phyloP scores from a whole-genome alignment of 2,113 vertebrate genomes.

The Cheilinus undulatus region DNA sequence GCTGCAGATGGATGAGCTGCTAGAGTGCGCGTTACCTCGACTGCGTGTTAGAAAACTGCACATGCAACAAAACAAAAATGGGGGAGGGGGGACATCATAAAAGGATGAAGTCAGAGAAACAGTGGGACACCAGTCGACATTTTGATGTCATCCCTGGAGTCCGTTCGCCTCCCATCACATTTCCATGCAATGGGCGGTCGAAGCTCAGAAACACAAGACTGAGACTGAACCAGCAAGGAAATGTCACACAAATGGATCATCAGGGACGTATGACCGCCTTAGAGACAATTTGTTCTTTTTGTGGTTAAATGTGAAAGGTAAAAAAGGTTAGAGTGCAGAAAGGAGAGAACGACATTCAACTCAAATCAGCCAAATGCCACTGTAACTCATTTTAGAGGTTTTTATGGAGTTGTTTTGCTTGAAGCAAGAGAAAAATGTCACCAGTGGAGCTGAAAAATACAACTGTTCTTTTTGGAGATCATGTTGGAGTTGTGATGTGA shows the following conservation, averaged over 20 bases:
- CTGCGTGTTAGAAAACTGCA: conserved; percentile 98
- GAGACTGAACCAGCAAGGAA: conserved; percentile 22
- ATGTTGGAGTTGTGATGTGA: background rate
- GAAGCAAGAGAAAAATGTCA: background rate
- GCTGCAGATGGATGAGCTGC: conserved; percentile 97
- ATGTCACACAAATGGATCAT: conserved; percentile 7
- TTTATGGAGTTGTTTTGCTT: background rate
- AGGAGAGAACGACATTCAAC: background rate
- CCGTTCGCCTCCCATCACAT: conserved; percentile 18
- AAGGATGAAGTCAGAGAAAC: conserved; percentile 65
- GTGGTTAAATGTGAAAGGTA: background rate
- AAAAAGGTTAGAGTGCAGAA: background rate
- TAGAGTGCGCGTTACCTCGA: conserved; percentile 92
- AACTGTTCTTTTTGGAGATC: too few relatives aligned
- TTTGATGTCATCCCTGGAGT: conserved; percentile 43
- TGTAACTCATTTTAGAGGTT: background rate
- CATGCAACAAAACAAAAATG: conserved; percentile 89
- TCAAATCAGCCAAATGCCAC: background rate
- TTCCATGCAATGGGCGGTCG: conserved; percentile 15
- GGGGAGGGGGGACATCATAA: conserved; percentile 63
- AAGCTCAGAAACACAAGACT: conserved; percentile 28
- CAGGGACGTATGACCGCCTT: background rate
- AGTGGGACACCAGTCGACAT: conserved; percentile 45
- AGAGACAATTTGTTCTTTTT: background rate
- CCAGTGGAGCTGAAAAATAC: background rate